Evolutionary conservation across 2,797 vertebrate species (phyloP).

Genomic region (Enteromius radiatus): DNA sequence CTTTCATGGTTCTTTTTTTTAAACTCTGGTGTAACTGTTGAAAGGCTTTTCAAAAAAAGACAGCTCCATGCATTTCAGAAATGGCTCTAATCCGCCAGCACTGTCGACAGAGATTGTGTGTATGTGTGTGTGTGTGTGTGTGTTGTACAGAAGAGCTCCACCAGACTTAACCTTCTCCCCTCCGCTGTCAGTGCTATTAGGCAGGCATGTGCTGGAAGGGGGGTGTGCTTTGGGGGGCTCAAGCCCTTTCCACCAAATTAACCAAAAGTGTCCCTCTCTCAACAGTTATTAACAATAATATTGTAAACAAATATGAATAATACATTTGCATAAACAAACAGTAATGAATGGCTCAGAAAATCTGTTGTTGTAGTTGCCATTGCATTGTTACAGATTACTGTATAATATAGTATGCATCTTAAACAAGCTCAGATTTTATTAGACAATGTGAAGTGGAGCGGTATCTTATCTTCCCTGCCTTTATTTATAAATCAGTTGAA

Average conservation of each 20-base stretch:
- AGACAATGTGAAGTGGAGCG: neutral
- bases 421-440: neutral
- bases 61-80: constrained; percentile 49
- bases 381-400: neutral
- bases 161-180: constrained; percentile 59
- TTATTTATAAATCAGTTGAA: neutral
- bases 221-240: neutral
- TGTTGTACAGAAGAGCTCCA: constrained; percentile 50
- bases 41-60: constrained; percentile 55
- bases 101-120: constrained; percentile 38
- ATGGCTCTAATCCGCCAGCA: constrained; percentile 53
- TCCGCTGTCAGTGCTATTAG: constrained; percentile 40
- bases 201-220: neutral
- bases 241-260: neutral
- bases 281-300: neutral
- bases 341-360: neutral
- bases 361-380: neutral
- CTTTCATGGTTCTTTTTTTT: constrained; percentile 56
- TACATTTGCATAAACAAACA: neutral
- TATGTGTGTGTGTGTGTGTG: constrained; percentile 45
- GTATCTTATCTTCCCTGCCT: neutral
- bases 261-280: neutral
- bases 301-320: neutral
- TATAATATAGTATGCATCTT: neutral
- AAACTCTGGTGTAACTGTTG: constrained; percentile 50